These are phyloP conservation scores for Paramuricea clavata DNA, from an alignment of 92 coral and sea anemone genomes.

Conservation along the genomic window DNA sequence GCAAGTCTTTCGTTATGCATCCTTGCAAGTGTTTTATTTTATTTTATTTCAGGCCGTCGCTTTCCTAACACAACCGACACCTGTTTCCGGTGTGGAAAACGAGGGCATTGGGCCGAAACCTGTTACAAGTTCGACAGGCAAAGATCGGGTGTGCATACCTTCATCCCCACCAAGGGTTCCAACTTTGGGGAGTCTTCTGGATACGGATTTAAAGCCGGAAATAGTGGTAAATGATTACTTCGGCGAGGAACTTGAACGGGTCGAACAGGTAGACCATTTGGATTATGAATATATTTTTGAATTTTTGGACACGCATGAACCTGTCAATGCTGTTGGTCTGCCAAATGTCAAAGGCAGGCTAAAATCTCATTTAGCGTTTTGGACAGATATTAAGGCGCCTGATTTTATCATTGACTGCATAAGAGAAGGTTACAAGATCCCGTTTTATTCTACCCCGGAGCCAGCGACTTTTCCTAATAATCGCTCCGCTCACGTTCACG, in stretches of 20 bases:
- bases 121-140: slow-evolving; percentile 33
- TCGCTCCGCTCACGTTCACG: slow-evolving; percentile 43
- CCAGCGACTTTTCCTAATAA: slow-evolving; percentile 31
- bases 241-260: neutral
- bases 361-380: slow-evolving; percentile 50
- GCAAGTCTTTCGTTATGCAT: neutral
- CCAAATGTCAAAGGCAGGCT: slow-evolving; percentile 56
- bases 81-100: slow-evolving; percentile 65
- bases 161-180: neutral
- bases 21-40: neutral
- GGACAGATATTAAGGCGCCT: slow-evolving; percentile 47
- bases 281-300: too few relatives aligned
- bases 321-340: neutral
- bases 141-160: neutral
- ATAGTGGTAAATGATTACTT: neutral
- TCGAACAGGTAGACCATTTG: slow-evolving; percentile 12
- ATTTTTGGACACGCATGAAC: slow-evolving; percentile 13
- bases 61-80: slow-evolving; percentile 47
- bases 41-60: slow-evolving; percentile 63
- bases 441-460: slow-evolving; percentile 48
- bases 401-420: slow-evolving; percentile 42
- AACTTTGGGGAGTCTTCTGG: neutral
- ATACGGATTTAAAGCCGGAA: neutral
- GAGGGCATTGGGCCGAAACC: slow-evolving; percentile 59
- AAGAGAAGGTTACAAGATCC: slow-evolving; percentile 49